Evolutionary conservation across 2,797 vertebrate species (phyloP), one percentile per base, ranked within the genome.

Genomic region (Avahi laniger): DNA sequence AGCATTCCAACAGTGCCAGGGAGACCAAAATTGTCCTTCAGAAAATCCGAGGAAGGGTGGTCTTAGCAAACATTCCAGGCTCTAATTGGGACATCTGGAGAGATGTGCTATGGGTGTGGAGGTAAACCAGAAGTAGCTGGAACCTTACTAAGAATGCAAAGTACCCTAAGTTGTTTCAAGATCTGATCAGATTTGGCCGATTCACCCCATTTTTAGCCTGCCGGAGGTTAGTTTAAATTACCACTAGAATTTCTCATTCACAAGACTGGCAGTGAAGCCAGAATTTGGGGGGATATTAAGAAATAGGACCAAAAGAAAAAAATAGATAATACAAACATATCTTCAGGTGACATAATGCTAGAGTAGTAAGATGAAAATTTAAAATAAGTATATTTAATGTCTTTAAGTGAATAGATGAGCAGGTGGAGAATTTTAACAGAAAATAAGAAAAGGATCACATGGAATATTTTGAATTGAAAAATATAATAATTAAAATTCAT

Each of bases 71-170:
- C 28, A 43, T 30, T 75, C 17, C 2, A 85, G 57, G 30, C 3
- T 85, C 43, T 86, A 35, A 67, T 0, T 33, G 61, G 43, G 67
- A 82, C 8, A 7, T 15, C 11, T 46, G 22, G 43, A 65, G 24
- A 4, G 38, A 70, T 24, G 69, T 0, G 46, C 0, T 11, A 2
- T 1, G 30, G 10, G 57, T 67, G n/a, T 12, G 12, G 4, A 4
- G 7, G 20, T 18, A 35, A 87, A 48, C 69, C 76, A 72, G 13
- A 48, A 46, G 11, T 9, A 50, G 13, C n/a, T 11, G 18, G 20
- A 81, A 70, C 33, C 26, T 61, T 50, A 20, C 2, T 30, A 67
- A 72, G 6, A 59, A 3, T 80, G 50, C 9, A 70, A 70, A 82
- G 20, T 7, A 20, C 10, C 38, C 20, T 54, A 69, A 80, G 50